Percentiles rank a stretch among this genome's conserved stretches.
These are phyloP conservation scores for Smithornis capensis DNA, from an alignment of 2,113 vertebrate genomes.

Conservation along the genomic window DNA sequence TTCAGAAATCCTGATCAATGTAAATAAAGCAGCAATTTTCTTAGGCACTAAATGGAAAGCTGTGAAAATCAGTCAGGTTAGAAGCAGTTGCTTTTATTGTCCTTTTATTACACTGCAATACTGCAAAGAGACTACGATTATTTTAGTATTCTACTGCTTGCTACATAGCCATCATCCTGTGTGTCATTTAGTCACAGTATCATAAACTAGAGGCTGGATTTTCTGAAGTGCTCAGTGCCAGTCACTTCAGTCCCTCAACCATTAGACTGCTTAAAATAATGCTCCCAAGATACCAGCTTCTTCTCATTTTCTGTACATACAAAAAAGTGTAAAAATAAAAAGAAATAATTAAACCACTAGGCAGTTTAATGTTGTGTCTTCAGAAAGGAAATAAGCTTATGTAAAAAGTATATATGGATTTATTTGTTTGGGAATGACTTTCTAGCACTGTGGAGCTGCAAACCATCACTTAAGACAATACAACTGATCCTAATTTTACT, in stretches of 20 bases:
- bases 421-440: background rate
- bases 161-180: background rate
- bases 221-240: background rate
- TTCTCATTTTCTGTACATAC: background rate
- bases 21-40: background rate
- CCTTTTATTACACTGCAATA: background rate
- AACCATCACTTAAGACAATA: background rate
- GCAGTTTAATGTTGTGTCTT: background rate
- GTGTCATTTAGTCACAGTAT: background rate
- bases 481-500: background rate
- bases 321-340: background rate
- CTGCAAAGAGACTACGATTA: background rate
- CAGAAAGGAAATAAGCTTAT: background rate
- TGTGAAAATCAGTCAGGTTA: background rate
- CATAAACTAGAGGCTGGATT: background rate
- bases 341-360: background rate
- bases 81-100: background rate
- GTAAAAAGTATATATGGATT: background rate
- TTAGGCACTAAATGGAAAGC: background rate
- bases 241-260: background rate
- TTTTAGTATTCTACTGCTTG: slow-evolving; percentile 8
- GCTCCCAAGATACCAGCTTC: background rate
- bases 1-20: background rate
- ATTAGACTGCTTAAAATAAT: background rate
- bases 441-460: background rate